Base-by-base conservation (phyloP, 2,888 invertebrate species). In the Andrena trimmerana region DNA sequence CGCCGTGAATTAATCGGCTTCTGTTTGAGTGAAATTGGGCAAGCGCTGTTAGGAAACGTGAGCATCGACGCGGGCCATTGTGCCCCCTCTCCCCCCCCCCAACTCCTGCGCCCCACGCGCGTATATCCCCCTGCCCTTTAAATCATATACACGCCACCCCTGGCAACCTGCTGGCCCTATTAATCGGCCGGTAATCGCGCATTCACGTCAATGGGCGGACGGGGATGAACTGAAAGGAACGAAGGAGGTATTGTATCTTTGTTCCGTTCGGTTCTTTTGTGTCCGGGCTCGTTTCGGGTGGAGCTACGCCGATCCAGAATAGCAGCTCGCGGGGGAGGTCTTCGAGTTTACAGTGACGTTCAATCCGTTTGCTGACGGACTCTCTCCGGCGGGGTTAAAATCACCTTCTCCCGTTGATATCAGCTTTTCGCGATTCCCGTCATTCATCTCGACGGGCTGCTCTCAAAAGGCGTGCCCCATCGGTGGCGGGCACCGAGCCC, bases 1-100 rank as follows among this genome's bases (percentile, higher is more conserved):
- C 91, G 93, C 93, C 91, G 90, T 90, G 91, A 93, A 94, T 94
- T 94, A 94, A 94, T 94, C 94, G 93, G 93, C 93, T 94, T 93
- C 94, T 94, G 89, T 92, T 92, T 92, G 92, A 92, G 92, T 91
- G 92, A 92, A 92, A 92, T 92, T 92, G 92, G 92, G 92, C 93
- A 93, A 92, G 93, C 91, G 92, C 92, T 92, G 92, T 92, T 93
- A 90, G 91, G 92, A 92, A 90, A 92, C 91, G 90, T 89, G 92
- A 92, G 92, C 91, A 89, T 88, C 91, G 88, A 84, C 83, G 81
- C 78, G 78, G 79, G 29, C 85, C 84, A 89, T 90, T 90, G 88
- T 89, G 57, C 10, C 42, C 27, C 27, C 27, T 27, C 27, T 27
- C 10, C 10, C 57, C 10, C 2, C 1, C 66, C 42, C 13, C 62